Conservation (phyloP, 2,888 invertebrate genomes). For the Phytoseiulus persimilis region DNA sequence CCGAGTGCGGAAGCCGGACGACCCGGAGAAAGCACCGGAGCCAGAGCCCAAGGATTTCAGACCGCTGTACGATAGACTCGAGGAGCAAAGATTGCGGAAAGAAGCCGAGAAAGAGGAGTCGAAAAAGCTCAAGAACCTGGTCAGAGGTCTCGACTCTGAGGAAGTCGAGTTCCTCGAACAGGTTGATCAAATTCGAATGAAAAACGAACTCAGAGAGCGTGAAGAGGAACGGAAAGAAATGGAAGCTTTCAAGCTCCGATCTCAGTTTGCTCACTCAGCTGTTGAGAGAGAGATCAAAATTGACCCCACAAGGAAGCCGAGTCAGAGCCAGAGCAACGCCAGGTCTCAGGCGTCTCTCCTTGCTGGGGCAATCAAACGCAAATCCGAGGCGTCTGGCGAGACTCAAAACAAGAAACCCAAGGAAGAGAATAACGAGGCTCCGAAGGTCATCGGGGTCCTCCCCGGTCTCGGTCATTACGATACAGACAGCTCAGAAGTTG, state of each 20-base stretch:
- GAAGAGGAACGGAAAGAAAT: conserved; percentile 28
- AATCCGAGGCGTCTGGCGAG: not conserved
- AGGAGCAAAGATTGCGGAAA: conserved; percentile 82
- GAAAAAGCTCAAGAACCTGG: conserved; percentile 64
- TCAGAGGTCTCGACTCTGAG: conserved; percentile 17
- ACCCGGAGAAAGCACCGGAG: conserved; percentile 84
- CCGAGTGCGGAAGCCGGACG: conserved; percentile 76
- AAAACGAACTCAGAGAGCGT: not conserved
- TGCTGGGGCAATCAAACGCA: conserved; percentile 11
- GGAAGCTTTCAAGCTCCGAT: conserved; percentile 17
- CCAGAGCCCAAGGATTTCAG: conserved; percentile 66
- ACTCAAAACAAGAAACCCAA: not conserved
- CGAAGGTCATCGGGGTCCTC: not conserved
- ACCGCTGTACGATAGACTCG: conserved; percentile 80
- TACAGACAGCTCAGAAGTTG: conserved; percentile 23
- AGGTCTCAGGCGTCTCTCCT: not conserved
- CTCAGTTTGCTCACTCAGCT: not conserved
- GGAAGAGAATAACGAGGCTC: not conserved
- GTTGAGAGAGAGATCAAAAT: conserved; percentile 6
- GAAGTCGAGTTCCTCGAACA: conserved; percentile 23
- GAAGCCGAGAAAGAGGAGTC: conserved; percentile 91
- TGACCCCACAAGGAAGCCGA: not conserved
- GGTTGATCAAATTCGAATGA: conserved; percentile 16
- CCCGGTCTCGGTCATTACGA: conserved; percentile 30
- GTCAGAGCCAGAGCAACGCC: not conserved